phyloP scores from a whole-genome alignment of 1,140 invertebrate genomes.

The Harlomillsia oculata region DNA sequence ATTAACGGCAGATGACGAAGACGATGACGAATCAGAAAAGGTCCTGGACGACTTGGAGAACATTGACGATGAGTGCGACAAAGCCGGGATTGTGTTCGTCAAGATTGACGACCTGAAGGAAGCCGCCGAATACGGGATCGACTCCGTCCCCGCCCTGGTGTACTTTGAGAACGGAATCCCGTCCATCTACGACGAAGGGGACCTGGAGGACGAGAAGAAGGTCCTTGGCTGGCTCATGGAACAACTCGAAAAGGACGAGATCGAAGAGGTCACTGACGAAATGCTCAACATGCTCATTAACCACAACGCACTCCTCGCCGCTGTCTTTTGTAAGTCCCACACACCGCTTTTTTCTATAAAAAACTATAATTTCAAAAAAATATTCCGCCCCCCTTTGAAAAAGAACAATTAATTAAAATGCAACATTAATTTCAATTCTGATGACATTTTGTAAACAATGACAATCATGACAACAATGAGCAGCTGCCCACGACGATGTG shows the following conservation, averaged over 20 bases:
- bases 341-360: not conserved
- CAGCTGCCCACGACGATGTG: constrained; percentile 42
- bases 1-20: constrained; percentile 66
- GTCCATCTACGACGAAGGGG: constrained; percentile 65
- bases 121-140: constrained; percentile 81
- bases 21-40: constrained; percentile 74
- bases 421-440: too few species aligned
- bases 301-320: constrained; percentile 70
- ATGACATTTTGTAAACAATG: not conserved
- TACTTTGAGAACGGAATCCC: constrained; percentile 88
- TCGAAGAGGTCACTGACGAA: constrained; percentile 87
- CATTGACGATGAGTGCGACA: constrained; percentile 88
- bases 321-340: constrained; percentile 28
- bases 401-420: too few species aligned
- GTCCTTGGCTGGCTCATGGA: constrained; percentile 74
- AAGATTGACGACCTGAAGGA: constrained; percentile 86
- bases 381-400: too few species aligned
- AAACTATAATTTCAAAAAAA: not conserved
- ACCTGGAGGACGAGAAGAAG: constrained; percentile 32
- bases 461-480: too few species aligned
- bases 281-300: constrained; percentile 85
- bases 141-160: constrained; percentile 67
- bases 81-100: constrained; percentile 62
- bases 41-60: constrained; percentile 84
- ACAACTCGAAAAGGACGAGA: constrained; percentile 77